A percentile compares a stretch with the other conserved stretches of the same genome.
Evolutionary conservation across 2,113 vertebrate genomes (phyloP).

Genomic region (Nyctereutes procyonoides): DNA sequence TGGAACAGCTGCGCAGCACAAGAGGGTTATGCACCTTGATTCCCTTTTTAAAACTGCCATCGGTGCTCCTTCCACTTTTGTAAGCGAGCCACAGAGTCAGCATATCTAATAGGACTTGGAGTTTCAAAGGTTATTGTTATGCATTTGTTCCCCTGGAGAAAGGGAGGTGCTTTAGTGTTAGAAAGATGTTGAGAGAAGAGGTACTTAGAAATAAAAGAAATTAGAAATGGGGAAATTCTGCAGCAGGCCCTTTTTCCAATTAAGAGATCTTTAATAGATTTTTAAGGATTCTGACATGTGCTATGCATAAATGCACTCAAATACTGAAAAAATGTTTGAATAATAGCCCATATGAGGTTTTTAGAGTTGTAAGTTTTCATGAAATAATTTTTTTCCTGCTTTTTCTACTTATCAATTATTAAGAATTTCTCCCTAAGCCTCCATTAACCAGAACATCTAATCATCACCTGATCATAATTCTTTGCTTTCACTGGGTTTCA

Average conservation of each 20-base stretch:
- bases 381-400: constrained; percentile 2
- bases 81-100: neutral
- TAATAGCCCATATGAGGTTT: neutral
- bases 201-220: neutral
- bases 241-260: neutral
- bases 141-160: neutral
- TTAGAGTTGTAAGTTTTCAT: constrained; percentile 51
- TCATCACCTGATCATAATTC: neutral
- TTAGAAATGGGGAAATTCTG: neutral
- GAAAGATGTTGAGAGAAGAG: neutral
- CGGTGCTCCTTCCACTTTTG: neutral
- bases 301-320: neutral
- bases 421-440: constrained; percentile 36
- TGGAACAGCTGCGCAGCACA: neutral
- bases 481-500: neutral
- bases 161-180: neutral
- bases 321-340: constrained; percentile 43
- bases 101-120: neutral
- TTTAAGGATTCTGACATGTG: constrained; percentile 20
- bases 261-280: neutral
- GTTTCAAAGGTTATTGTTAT: constrained; percentile 30
- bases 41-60: neutral
- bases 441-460: constrained; percentile 47
- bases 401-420: constrained; percentile 37
- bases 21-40: neutral